phyloP scores from a whole-genome alignment of 2,888 invertebrate genomes.

The Platycheirus albimanus region DNA sequence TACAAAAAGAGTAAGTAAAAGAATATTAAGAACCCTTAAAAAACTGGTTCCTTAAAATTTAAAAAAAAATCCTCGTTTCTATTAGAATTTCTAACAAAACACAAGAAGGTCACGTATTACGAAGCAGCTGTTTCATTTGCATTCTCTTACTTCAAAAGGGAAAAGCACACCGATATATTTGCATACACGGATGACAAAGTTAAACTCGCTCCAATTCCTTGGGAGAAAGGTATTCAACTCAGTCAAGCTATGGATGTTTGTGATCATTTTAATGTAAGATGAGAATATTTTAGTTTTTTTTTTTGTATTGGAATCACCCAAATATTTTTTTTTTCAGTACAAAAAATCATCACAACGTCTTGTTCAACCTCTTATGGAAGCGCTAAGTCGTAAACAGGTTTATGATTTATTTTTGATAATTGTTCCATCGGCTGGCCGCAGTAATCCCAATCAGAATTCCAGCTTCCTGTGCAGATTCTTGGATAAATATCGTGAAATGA shows the following conservation, averaged over 20 bases:
- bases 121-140: conserved; percentile 80
- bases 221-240: conserved; percentile 76
- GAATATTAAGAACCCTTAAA: neutral
- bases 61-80: too few relatives aligned
- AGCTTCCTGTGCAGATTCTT: conserved; percentile 75
- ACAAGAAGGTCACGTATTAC: conserved; percentile 76
- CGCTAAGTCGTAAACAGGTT: conserved; percentile 73
- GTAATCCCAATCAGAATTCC: conserved; percentile 78
- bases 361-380: conserved; percentile 76
- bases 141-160: conserved; percentile 79
- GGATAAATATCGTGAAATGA: conserved; percentile 78
- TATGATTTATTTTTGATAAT: conserved; percentile 81
- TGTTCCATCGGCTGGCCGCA: conserved; percentile 79
- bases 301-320: neutral
- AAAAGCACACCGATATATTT: conserved; percentile 77
- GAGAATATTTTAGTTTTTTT: neutral
- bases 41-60: too few relatives aligned
- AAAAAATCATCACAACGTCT: conserved; percentile 75
- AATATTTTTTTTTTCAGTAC: conserved; percentile 61
- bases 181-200: conserved; percentile 76
- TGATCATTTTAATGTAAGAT: conserved; percentile 54
- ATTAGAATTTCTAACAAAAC: conserved; percentile 76
- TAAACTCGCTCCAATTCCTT: conserved; percentile 76
- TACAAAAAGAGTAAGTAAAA: conserved; percentile 78
- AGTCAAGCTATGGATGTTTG: conserved; percentile 72